Evolutionary conservation across 1,140 invertebrate species (phyloP).

Genomic region (Galleria mellonella): DNA sequence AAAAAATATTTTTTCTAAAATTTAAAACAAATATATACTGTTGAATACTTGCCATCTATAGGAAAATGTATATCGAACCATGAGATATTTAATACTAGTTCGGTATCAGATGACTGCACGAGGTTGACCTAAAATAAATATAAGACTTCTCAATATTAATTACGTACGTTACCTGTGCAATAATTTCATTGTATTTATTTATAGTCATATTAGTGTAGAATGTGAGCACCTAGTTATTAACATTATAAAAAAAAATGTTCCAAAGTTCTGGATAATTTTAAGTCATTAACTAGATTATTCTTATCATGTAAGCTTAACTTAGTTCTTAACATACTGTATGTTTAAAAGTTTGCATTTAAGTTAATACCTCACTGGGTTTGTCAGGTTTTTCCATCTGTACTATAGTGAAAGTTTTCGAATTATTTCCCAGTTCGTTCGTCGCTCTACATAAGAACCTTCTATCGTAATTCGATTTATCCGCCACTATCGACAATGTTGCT

Average conservation of each 20-base stretch:
- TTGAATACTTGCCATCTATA: too few relatives aligned
- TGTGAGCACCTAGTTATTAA: too few relatives aligned
- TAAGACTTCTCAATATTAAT: too few relatives aligned
- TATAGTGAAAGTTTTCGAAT: conserved; percentile 27
- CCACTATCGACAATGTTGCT: conserved; percentile 23
- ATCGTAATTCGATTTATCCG: conserved; percentile 21
- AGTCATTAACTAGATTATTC: too few relatives aligned
- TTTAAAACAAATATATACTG: neutral
- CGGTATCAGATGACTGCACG: conserved; percentile 10
- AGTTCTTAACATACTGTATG: neutral
- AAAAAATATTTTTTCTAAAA: too few relatives aligned
- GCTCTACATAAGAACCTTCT: conserved; percentile 37
- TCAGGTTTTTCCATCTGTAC: conserved; percentile 31
- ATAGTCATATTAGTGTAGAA: too few relatives aligned
- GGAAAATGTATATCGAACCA: conserved; percentile 12
- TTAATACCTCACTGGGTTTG: conserved; percentile 28
- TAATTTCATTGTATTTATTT: too few relatives aligned
- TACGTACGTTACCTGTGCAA: too few relatives aligned
- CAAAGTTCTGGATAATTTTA: too few relatives aligned
- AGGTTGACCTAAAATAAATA: conserved; percentile 25
- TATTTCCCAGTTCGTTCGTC: conserved; percentile 29
- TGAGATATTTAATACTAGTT: conserved; percentile 19
- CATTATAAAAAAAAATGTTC: too few relatives aligned
- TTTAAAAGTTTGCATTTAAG: neutral
- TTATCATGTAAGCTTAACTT: too few relatives aligned